Evolutionary conservation across 2,113 vertebrate genomes (phyloP).

Genomic region (Tupaia chinensis): DNA sequence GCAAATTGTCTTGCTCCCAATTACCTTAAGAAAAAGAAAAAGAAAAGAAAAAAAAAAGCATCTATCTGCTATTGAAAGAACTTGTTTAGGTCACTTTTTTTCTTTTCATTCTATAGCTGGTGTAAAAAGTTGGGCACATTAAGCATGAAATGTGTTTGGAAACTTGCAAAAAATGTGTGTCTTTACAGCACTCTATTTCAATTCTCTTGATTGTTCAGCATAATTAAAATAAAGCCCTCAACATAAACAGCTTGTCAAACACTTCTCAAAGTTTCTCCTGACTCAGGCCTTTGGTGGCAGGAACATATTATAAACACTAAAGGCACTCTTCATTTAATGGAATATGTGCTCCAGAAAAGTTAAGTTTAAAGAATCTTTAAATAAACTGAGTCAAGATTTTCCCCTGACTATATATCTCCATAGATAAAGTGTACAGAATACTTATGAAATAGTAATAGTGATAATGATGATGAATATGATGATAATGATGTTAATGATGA

Average conservation of each 20-base stretch:
- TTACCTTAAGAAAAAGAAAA: background rate
- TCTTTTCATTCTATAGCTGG: background rate
- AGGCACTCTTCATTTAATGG: slow-evolving; percentile 28
- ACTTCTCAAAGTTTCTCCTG: slow-evolving; percentile 77
- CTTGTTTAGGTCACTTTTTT: slow-evolving; percentile 63
- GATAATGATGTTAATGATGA: background rate
- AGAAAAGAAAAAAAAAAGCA: slow-evolving; percentile 50
- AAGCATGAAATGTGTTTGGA: slow-evolving; percentile 68
- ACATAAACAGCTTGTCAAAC: slow-evolving; percentile 79
- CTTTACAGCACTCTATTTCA: slow-evolving; percentile 77
- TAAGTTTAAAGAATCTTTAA: slow-evolving; percentile 61
- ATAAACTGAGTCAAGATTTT: slow-evolving; percentile 33
- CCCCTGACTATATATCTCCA: background rate
- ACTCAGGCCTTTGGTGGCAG: slow-evolving; percentile 71
- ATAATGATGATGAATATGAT: background rate
- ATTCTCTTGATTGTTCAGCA: slow-evolving; percentile 78
- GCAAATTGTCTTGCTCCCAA: slow-evolving; percentile 54
- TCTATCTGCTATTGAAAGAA: slow-evolving; percentile 53
- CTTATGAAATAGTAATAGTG: background rate
- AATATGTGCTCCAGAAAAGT: slow-evolving; percentile 27
- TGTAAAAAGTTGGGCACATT: slow-evolving; percentile 67
- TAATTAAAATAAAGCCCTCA: slow-evolving; percentile 77
- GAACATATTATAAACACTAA: slow-evolving; percentile 50
- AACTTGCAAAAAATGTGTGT: slow-evolving; percentile 71
- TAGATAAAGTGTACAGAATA: background rate